A percentile compares a stretch with the other conserved stretches of the same genome.
Evolutionary conservation across 2,113 vertebrate species (phyloP).

Genomic region (Python bivittatus): DNA sequence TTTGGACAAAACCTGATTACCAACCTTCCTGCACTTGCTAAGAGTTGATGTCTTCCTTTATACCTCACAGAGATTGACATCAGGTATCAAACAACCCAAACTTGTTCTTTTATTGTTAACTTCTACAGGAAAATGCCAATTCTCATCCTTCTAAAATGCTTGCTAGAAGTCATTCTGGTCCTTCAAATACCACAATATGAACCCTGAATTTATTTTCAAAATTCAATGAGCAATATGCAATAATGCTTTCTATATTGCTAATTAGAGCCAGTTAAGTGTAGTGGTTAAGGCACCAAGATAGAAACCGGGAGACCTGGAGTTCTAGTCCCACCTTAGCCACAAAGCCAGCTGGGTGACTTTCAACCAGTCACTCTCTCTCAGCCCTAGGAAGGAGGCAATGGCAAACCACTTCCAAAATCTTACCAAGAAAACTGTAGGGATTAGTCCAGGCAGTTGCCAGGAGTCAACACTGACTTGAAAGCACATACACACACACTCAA

Average conservation of each 20-base stretch:
- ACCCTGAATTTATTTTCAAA: background rate
- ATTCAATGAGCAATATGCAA: background rate
- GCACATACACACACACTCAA: too few species aligned
- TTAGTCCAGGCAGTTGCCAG: too few species aligned
- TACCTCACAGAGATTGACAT: background rate
- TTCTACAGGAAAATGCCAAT: background rate
- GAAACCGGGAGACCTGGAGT: too few species aligned
- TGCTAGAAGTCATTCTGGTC: background rate
- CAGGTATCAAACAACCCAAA: background rate
- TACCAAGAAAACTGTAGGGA: too few species aligned
- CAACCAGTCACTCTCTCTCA: too few species aligned
- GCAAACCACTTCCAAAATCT: too few species aligned
- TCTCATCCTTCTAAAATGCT: background rate
- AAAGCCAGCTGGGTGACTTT: too few species aligned
- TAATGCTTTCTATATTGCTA: background rate
- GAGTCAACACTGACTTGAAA: too few species aligned
- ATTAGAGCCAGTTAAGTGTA: background rate
- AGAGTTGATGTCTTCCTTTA: background rate
- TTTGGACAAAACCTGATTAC: background rate
- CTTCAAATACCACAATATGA: background rate
- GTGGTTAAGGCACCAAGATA: background rate
- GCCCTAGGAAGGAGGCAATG: too few species aligned
- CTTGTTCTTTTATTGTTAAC: background rate
- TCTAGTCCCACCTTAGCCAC: too few species aligned
- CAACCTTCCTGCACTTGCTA: background rate